A percentile compares a stretch with the other conserved stretches of the same genome.
These are phyloP conservation scores for Tubulanus polymorphus DNA, from an alignment of 2,888 invertebrate genomes.

Conservation along the genomic window DNA sequence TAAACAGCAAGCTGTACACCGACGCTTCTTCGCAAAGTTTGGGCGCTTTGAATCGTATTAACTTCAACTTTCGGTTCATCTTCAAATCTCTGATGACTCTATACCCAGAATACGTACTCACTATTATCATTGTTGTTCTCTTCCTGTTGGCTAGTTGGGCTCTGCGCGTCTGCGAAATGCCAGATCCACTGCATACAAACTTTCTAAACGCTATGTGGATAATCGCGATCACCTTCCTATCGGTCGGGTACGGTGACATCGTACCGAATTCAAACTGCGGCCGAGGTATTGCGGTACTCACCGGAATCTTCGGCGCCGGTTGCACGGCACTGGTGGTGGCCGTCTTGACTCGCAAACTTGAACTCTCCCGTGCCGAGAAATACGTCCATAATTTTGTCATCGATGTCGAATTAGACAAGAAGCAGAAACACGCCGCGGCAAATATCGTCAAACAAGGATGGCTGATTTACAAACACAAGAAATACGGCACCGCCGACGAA, in stretches of 20 bases:
- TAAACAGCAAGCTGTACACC: constrained; percentile 47
- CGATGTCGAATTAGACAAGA: constrained; percentile 48
- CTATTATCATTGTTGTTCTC: constrained; percentile 37
- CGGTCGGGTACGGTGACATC: constrained; percentile 52
- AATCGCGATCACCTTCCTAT: constrained; percentile 50
- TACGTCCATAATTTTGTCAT: constrained; percentile 52
- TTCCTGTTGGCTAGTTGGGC: constrained; percentile 48
- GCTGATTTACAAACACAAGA: constrained; percentile 42
- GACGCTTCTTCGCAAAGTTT: constrained; percentile 52
- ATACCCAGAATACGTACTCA: constrained; percentile 48
- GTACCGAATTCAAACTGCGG: constrained; percentile 52
- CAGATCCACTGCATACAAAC: constrained; percentile 32
- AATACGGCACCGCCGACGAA: constrained; percentile 17
- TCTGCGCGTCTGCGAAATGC: constrained; percentile 48
- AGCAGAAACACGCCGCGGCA: constrained; percentile 43
- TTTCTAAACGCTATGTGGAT: constrained; percentile 52
- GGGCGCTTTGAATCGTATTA: constrained; percentile 84
- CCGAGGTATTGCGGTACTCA: constrained; percentile 46
- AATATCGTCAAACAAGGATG: constrained; percentile 48
- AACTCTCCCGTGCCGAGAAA: constrained; percentile 48
- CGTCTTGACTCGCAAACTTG: constrained; percentile 46
- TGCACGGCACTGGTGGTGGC: constrained; percentile 51
- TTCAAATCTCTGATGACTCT: constrained; percentile 52
- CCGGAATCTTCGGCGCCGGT: constrained; percentile 50
- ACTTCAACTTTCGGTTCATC: constrained; percentile 75